Evolutionary conservation across 2,113 vertebrate species (phyloP).

Genomic region (Microtus oregoni): DNA sequence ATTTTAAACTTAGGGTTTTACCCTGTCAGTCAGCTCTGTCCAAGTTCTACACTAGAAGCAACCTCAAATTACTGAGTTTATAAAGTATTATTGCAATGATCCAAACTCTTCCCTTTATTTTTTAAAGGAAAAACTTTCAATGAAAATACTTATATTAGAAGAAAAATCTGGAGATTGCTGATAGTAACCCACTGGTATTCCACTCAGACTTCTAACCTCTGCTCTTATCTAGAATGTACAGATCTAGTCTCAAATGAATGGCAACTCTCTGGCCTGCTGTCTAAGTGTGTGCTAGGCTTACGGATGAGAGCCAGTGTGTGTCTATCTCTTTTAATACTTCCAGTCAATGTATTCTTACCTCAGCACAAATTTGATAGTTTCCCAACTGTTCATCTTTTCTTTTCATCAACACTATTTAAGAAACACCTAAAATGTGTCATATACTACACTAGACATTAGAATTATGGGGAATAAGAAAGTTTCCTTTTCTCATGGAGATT

Average conservation of each 20-base stretch:
- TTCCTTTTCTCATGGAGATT: not conserved
- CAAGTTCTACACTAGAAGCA: not conserved
- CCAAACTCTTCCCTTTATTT: not conserved
- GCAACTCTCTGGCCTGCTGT: too few relatives aligned
- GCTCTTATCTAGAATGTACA: not conserved
- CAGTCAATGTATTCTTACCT: not conserved
- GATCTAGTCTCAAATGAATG: not conserved
- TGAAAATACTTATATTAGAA: not conserved
- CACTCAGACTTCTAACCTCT: not conserved
- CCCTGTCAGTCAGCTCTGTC: not conserved
- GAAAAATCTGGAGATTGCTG: not conserved
- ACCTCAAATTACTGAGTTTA: not conserved
- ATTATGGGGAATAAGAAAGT: not conserved
- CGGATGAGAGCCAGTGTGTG: not conserved
- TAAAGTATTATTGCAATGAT: not conserved
- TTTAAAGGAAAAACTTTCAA: not conserved
- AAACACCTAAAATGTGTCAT: not conserved
- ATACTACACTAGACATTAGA: not conserved
- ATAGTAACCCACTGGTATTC: not conserved
- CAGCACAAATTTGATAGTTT: not conserved
- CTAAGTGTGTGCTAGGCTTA: not conserved
- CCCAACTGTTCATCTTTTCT: not conserved
- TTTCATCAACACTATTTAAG: slow-evolving; percentile 27
- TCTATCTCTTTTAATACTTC: not conserved
- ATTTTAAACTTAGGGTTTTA: not conserved